Evolutionary conservation across 2,113 vertebrate genomes (phyloP).

Genomic region (Beaufortia kweichowensis): DNA sequence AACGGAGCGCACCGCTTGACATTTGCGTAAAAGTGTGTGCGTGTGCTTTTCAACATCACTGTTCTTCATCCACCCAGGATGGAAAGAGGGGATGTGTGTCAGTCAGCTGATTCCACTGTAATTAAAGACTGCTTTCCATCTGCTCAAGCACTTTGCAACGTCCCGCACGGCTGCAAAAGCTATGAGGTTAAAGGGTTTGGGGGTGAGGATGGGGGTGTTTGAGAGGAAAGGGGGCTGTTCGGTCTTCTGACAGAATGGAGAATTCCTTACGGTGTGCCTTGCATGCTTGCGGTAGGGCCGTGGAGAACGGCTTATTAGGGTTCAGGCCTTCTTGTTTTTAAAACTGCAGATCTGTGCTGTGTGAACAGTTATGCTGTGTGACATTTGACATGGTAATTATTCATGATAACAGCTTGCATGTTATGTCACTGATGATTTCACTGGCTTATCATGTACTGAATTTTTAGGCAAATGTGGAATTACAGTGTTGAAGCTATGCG

Average conservation of each 20-base stretch:
- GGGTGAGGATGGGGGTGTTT: background rate
- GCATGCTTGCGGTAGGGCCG: constrained; percentile 36
- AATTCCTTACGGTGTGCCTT: constrained; percentile 32
- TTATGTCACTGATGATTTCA: no score
- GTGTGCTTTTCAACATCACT: background rate
- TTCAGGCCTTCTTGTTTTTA: constrained; percentile 3
- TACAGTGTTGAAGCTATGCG: no score
- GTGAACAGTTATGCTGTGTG: background rate
- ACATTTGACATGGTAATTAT: no score
- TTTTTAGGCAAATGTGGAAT: no score
- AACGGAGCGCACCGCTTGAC: constrained; percentile 4
- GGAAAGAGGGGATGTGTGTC: constrained; percentile 21
- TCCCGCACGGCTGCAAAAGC: constrained; percentile 27
- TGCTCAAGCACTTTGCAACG: constrained; percentile 46
- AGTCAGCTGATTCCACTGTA: constrained; percentile 28
- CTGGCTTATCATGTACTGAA: no score
- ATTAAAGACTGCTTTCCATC: constrained; percentile 48
- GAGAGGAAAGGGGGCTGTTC: background rate
- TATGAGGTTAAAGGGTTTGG: constrained; percentile 4
- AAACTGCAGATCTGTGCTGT: constrained; percentile 4
- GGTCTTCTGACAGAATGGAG: constrained; percentile 14
- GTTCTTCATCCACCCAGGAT: background rate
- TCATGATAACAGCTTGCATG: no score
- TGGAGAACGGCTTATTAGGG: constrained; percentile 12
- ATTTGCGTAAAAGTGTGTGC: background rate